A percentile compares a stretch with the other conserved stretches of the same genome.
Conservation (phyloP, 2,797 vertebrate species). For the Falco naumanni region DNA sequence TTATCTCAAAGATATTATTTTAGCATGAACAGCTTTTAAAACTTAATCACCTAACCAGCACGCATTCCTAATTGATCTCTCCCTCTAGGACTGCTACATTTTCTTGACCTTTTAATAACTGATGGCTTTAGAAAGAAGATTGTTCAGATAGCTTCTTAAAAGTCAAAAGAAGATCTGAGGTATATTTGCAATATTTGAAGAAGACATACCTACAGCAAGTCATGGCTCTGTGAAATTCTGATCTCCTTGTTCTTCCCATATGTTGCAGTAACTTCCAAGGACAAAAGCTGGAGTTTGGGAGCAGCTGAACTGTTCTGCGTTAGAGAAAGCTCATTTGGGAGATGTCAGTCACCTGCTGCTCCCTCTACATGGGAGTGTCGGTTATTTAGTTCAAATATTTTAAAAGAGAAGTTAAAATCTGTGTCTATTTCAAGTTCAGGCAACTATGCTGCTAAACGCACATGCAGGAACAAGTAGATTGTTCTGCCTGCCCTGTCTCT, state of each 20-base stretch:
- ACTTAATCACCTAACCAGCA: conserved; percentile 43
- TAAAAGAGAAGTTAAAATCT: background rate
- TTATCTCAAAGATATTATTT: conserved; percentile 45
- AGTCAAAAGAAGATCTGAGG: conserved; percentile 42
- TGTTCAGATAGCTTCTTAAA: conserved; percentile 49
- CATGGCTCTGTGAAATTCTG: background rate
- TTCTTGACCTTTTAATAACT: conserved; percentile 68
- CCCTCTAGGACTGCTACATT: conserved; percentile 34
- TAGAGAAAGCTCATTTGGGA: background rate
- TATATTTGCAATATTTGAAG: conserved; percentile 20
- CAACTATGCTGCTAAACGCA: background rate
- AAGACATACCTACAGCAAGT: background rate
- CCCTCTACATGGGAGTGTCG: accelerated
- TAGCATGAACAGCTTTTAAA: conserved; percentile 40
- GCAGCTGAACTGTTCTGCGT: background rate
- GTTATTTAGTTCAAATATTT: background rate
- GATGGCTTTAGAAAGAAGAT: conserved; percentile 47
- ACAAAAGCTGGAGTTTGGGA: background rate
- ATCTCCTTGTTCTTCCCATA: background rate
- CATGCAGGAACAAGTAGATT: background rate
- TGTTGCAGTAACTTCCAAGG: background rate
- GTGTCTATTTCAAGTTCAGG: background rate
- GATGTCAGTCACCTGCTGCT: background rate
- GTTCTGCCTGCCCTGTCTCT: background rate
- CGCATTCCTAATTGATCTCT: conserved; percentile 36